Evolutionary conservation across 2,113 vertebrate genomes (phyloP).

Genomic region (Stictonetta naevosa): DNA sequence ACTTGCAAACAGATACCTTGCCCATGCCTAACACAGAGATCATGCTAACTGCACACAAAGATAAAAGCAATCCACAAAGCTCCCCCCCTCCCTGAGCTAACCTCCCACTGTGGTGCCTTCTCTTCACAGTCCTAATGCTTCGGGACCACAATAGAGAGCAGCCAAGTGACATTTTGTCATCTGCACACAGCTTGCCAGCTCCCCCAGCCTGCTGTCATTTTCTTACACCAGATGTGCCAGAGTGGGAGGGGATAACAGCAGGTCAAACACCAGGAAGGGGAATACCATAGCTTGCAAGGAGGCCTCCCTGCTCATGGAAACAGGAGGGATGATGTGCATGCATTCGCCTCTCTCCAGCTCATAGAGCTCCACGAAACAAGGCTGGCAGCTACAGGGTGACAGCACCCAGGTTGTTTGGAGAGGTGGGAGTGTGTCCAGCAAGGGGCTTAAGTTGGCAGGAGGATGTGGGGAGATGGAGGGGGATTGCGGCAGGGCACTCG

Average conservation of each 20-base stretch:
- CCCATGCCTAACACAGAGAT: not conserved
- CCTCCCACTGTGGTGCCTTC: not conserved
- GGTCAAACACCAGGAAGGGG: accelerated
- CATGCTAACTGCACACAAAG: accelerated
- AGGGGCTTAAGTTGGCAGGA: not conserved
- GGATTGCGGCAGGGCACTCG: not conserved
- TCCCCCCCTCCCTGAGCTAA: not conserved
- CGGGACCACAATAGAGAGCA: accelerated
- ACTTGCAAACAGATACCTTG: not conserved
- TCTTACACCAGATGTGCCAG: not conserved
- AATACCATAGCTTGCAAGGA: not conserved
- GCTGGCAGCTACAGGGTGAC: not conserved
- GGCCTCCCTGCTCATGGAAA: not conserved
- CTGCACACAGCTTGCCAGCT: not conserved
- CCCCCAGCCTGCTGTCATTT: not conserved
- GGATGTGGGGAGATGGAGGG: not conserved
- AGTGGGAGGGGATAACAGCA: not conserved
- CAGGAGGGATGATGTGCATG: accelerated
- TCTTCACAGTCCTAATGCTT: not conserved
- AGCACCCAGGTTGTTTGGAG: not conserved
- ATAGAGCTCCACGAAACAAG: not conserved
- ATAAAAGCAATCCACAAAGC: not conserved
- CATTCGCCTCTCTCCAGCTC: not conserved
- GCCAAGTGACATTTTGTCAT: not conserved
- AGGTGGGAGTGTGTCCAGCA: not conserved